Percentiles rank a stretch among this genome's conserved stretches.
Conservation (phyloP, 2,888 invertebrate species). For the Penaeus monodon region DNA sequence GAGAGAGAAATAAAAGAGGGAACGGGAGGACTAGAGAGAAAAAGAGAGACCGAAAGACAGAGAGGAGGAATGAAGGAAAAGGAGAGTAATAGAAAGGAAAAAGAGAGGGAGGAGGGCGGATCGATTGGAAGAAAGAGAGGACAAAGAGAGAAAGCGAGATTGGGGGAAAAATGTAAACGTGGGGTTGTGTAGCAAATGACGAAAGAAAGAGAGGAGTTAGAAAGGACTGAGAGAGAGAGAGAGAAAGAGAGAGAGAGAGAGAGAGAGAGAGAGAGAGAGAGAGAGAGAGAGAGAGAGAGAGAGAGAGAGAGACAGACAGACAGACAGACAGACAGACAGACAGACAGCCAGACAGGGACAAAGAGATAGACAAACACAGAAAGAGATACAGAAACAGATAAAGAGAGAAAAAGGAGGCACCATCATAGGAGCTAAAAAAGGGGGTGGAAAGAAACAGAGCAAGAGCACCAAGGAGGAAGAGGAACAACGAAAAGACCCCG, state of each 20-base stretch:
- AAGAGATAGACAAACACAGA: not conserved
- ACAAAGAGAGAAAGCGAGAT: not conserved
- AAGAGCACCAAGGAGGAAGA: not conserved
- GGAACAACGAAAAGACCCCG: not conserved
- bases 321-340: not conserved
- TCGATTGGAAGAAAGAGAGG: not conserved
- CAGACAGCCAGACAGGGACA: not conserved
- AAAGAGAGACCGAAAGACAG: too few species aligned
- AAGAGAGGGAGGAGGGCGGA: too few species aligned
- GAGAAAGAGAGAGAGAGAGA: not conserved
- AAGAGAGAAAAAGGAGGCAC: too few species aligned
- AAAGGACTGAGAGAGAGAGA: not conserved
- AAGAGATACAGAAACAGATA: not conserved
- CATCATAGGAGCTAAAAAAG: too few species aligned
- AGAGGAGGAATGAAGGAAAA: too few species aligned
- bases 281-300: constrained; percentile 1
- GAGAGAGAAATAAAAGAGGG: too few species aligned
- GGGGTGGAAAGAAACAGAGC: too few species aligned
- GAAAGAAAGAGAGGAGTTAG: not conserved
- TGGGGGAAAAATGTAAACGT: too few species aligned
- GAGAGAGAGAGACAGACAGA: not conserved
- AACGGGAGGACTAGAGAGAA: too few species aligned
- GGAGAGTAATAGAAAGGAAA: too few species aligned
- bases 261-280: not conserved
- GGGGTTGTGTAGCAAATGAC: not conserved